Percentiles rank a stretch among this genome's conserved stretches.
Conservation (phyloP, 2,113 vertebrate genomes). For the Ovis aries region ARS-UI_Ramb_v3.0 NC_056070.1:28123001-28123500, state of each 20-base stretch:
- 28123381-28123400: neutral
- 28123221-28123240: neutral
- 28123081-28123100: neutral
- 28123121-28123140: neutral
- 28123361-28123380: neutral
- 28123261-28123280: neutral
- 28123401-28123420: neutral
- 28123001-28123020: rapidly evolving
- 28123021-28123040: too few species aligned
- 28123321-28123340: neutral
- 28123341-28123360: neutral
- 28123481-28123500: neutral
- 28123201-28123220: neutral
- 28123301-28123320: neutral
- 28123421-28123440: neutral
- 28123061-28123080: neutral
- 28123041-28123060: neutral
- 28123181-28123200: neutral
- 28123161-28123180: neutral
- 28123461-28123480: neutral
- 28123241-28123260: neutral
- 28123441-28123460: neutral
- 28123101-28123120: neutral
- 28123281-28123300: neutral
- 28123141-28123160: neutral